Evolutionary conservation across 2,888 invertebrate species (phyloP), one percentile per base, ranked within the genome.

Genomic region (Mesochorus sp.): DNA sequence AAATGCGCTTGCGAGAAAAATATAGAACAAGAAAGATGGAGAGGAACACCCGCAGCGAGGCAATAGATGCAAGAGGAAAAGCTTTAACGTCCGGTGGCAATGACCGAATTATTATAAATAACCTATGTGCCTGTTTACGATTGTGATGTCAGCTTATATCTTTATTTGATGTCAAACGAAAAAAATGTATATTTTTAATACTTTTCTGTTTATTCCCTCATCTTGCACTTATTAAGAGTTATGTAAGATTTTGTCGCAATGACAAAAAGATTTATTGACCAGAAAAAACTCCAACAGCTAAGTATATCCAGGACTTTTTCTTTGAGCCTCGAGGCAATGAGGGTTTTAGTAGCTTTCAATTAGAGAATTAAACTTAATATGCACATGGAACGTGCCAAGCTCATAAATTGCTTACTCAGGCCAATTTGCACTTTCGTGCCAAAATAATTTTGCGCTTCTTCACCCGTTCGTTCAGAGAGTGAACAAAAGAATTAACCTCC

Each of bases 31-130:
- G 28, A 4, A 24, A 6, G 21, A 34, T 1, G 5, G 12, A 19
- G 57, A 34, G 24, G 37, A 39, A 57, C 55, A 21, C 42, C 6
- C 2, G 0, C 8, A 19, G 37, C 24, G 28, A 19, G 61, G 31
- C 26, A 1, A 24, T 34, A 17, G 10, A 28, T 19, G 10, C 14
- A 17, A 1, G 28, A 42, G 28, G 19, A 12, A 47, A 68, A 55
- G 47, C 31, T 21, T 62, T 34, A 47, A 28, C 68, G 64, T 70
- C 61, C 47, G 75, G 75, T 76, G 80, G 71, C 83, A 82, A 77
- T 82, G 80, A 77, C 83, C 81, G 82, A 82, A 81, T 80, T 81
- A 79, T 83, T 83, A 82, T 81, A 80, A 83, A 83, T 81, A 80
- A 80, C 81, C 62, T 47, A 6, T 21, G 37, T 26, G 55, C 68